Base-by-base conservation (phyloP, 2,797 vertebrate species). In the Heteromormyrus szaboi region DNA sequence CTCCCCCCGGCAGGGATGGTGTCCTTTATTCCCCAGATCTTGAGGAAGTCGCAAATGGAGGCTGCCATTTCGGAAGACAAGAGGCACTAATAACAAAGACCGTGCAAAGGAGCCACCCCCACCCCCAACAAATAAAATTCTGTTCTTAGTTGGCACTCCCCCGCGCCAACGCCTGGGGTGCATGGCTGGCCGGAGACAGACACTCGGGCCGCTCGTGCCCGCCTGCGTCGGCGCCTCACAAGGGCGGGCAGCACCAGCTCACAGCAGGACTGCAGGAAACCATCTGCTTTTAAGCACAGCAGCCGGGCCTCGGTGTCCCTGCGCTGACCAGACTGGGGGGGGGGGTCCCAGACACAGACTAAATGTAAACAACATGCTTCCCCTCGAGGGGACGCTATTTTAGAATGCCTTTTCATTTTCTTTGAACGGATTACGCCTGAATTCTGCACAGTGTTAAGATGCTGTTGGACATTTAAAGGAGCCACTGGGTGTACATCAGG, bases 271-370 rank as follows among this genome's bases (percentile, higher is more conserved):
- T 12, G 14, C 44, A 9, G 25, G 17, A 48, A 50, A 85, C 88
- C 88, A 85, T 89, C 88, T 89, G 88, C 44, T 62, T 54, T 84
- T 84, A 48, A 12, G 2, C n/a, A 14, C 41, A 5, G 53, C 33
- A 56, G 88, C 81, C 4, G 22, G 7, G 79, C 46, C 9, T 53
- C 6, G 1, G 0, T 12, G 51, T 9, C 11, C 65, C 46, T 33
- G 53, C 33, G 6, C 48, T 22, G 41, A 86, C 56, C 48, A 25
- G 81, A 50, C 44, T 12, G n/a, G 44, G 22, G 8, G n/a, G 29
- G 11, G 37, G 33, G 37, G 1, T 2, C 3, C 2, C n/a, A 76
- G 29, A 11, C 65, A 88, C 51, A 22, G 48, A 50, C 51, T 56
- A 29, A 22, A 79, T 41, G 14, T 44, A 44, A 41, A 79, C n/a